Evolutionary conservation across 2,888 invertebrate genomes (phyloP).

Genomic region (Microplitis manilae): DNA sequence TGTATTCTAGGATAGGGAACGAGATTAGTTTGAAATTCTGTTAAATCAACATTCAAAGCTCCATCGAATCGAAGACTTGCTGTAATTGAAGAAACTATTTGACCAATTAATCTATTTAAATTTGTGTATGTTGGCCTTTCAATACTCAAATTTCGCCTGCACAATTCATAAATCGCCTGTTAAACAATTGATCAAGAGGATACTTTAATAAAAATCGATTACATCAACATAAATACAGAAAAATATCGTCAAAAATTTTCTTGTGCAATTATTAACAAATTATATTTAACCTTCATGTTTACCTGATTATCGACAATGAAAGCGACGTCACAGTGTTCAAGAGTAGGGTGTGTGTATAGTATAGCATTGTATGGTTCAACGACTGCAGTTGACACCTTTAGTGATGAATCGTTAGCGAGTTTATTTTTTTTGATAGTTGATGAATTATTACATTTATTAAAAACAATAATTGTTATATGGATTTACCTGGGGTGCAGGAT

Average conservation of each 20-base stretch:
- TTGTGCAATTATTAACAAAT: background rate
- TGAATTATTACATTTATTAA: background rate
- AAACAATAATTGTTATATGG: background rate
- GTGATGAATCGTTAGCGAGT: slow-evolving; percentile 19
- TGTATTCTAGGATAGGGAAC: slow-evolving; percentile 95
- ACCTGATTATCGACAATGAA: slow-evolving; percentile 68
- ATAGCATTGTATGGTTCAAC: slow-evolving; percentile 68
- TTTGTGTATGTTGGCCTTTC: slow-evolving; percentile 80
- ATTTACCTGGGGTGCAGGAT: slow-evolving; percentile 90
- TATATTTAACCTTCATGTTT: slow-evolving; percentile 20
- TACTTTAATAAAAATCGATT: background rate
- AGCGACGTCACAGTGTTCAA: slow-evolving; percentile 68
- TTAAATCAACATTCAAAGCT: slow-evolving; percentile 79
- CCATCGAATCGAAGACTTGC: slow-evolving; percentile 91
- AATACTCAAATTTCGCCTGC: slow-evolving; percentile 74
- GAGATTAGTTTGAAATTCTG: slow-evolving; percentile 77
- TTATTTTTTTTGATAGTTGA: background rate
- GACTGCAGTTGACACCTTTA: slow-evolving; percentile 70
- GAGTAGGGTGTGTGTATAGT: slow-evolving; percentile 66
- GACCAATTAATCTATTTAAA: slow-evolving; percentile 81
- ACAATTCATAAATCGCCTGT: slow-evolving; percentile 67
- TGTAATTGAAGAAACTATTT: slow-evolving; percentile 89
- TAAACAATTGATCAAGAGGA: background rate
- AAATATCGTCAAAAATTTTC: background rate
- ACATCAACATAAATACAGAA: background rate